Conservation (phyloP, 2,113 vertebrate species). For the Hippocampus abdominalis region DNA sequence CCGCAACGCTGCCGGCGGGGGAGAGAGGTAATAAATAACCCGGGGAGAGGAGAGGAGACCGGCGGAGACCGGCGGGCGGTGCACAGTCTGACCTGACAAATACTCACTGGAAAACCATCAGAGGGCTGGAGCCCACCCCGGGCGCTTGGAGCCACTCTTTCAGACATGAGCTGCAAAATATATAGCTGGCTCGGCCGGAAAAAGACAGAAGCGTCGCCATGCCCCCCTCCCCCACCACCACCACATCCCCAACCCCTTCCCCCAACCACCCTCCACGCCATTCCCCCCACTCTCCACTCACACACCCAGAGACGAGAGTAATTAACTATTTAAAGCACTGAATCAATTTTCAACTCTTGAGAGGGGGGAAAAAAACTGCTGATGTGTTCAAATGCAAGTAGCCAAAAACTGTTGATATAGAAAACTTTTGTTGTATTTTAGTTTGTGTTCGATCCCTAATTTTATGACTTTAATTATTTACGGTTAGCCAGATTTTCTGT, state of each 20-base stretch:
- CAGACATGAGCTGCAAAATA: constrained; percentile 79
- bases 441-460: not conserved
- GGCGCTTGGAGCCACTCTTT: constrained; percentile 82
- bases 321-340: constrained; percentile 71
- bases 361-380: not conserved
- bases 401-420: not conserved
- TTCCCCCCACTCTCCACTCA: constrained; percentile 48
- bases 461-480: not conserved
- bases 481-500: not conserved
- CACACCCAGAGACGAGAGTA: constrained; percentile 64
- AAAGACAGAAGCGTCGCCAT: constrained; percentile 62
- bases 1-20: constrained; percentile 88
- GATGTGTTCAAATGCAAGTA: not conserved
- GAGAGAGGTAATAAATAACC: constrained; percentile 95
- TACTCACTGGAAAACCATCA: constrained; percentile 89
- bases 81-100: constrained; percentile 90
- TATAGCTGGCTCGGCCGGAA: constrained; percentile 67
- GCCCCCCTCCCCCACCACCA: constrained; percentile 34
- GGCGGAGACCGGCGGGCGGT: constrained; percentile 86
- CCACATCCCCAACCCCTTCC: constrained; percentile 1
- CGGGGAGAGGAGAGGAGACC: constrained; percentile 86
- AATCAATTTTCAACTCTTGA: constrained; percentile 23
- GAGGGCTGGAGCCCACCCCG: constrained; percentile 80
- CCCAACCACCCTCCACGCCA: constrained; percentile 32
- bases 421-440: not conserved